Percentiles rank a stretch among this genome's conserved stretches.
These are phyloP conservation scores for Ochlodes sylvanus DNA, from an alignment of 2,888 invertebrate species.

Conservation along the genomic window DNA sequence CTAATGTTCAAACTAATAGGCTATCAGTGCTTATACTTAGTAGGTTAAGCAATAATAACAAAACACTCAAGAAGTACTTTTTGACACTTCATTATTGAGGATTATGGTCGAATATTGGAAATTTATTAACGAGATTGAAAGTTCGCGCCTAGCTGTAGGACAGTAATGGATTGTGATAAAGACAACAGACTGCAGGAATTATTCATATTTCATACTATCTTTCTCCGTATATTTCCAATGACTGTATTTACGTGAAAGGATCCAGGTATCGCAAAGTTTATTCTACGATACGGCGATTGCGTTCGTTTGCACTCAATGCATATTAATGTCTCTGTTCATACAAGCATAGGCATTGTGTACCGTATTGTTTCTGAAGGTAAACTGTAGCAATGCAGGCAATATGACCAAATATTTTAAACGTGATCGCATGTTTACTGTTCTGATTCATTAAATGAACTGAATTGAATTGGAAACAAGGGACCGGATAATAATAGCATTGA, in stretches of 20 bases:
- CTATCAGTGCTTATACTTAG: too few relatives aligned
- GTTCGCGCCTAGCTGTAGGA: too few relatives aligned
- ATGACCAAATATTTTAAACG: background rate
- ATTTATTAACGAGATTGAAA: too few relatives aligned
- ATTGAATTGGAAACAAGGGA: too few relatives aligned
- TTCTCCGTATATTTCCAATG: background rate
- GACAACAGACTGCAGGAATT: background rate
- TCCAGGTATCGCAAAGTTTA: slow-evolving; percentile 5
- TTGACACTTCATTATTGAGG: too few relatives aligned
- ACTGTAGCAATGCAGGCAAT: slow-evolving; percentile 11
- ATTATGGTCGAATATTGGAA: too few relatives aligned
- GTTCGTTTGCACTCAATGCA: slow-evolving; percentile 54
- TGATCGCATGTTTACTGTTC: background rate
- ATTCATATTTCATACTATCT: background rate
- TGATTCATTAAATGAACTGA: background rate
- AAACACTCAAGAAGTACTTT: too few relatives aligned
- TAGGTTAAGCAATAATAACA: too few relatives aligned
- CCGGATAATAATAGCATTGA: background rate
- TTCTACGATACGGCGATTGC: slow-evolving; percentile 50
- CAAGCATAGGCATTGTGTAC: slow-evolving; percentile 37
- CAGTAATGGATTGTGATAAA: too few relatives aligned
- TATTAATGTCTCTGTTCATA: slow-evolving; percentile 48
- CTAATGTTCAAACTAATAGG: too few relatives aligned
- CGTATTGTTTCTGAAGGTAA: slow-evolving; percentile 22
- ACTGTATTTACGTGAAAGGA: background rate